Percentiles rank a stretch among this genome's conserved stretches.
Conservation (phyloP, 1,140 invertebrate species). For the Cyphomyrmex costatus region DNA sequence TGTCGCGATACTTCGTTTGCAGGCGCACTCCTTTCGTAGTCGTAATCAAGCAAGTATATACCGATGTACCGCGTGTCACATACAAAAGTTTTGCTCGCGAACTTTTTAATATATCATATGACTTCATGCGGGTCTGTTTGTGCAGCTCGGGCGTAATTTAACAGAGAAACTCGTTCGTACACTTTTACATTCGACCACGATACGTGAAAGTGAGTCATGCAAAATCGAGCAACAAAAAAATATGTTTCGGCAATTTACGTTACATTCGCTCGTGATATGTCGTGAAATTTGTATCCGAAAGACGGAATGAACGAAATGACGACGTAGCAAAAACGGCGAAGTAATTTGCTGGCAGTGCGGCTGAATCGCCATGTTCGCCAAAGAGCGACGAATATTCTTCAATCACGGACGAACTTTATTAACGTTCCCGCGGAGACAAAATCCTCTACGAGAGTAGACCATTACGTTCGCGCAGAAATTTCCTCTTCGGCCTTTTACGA, state of each 20-base stretch:
- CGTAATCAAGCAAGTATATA: conserved; percentile 4
- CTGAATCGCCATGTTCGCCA: neutral
- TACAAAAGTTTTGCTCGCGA: neutral
- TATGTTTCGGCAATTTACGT: conserved; percentile 15
- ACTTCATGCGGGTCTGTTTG: conserved; percentile 3
- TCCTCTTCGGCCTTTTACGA: conserved; percentile 55
- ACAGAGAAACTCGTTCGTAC: conserved; percentile 13
- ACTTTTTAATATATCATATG: conserved; percentile 43
- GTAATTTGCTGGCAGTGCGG: neutral
- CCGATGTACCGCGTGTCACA: neutral
- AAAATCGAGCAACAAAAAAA: neutral
- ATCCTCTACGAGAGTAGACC: conserved; percentile 38
- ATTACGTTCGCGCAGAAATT: conserved; percentile 62
- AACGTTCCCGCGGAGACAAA: conserved; percentile 12
- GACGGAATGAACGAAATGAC: neutral
- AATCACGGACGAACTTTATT: conserved; percentile 53
- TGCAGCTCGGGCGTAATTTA: conserved; percentile 7
- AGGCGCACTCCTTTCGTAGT: conserved; percentile 24
- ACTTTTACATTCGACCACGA: neutral
- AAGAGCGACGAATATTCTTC: conserved; percentile 34
- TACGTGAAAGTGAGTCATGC: neutral
- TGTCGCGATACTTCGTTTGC: conserved; percentile 17
- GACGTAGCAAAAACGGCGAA: neutral
- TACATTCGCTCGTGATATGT: neutral
- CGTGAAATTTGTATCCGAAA: neutral